Evolutionary conservation across 2,888 invertebrate genomes (phyloP).

Genomic region (Cataglyphis cursor): DNA sequence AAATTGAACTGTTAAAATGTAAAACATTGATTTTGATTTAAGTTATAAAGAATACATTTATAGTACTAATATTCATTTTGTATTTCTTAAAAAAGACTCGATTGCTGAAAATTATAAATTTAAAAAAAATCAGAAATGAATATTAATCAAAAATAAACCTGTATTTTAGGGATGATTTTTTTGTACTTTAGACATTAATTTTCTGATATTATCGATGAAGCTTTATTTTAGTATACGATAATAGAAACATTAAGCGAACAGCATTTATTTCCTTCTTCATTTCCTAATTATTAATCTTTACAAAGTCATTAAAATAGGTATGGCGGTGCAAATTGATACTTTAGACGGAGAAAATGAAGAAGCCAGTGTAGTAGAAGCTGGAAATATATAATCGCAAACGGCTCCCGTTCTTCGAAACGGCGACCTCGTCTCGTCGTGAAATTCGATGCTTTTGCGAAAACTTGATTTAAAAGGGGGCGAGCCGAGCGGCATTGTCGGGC

Average conservation of each 20-base stretch:
- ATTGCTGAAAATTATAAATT: neutral
- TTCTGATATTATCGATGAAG: neutral
- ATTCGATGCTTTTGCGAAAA: slow-evolving; percentile 78
- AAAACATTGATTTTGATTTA: neutral
- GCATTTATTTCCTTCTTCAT: too few relatives aligned
- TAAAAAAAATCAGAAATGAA: neutral
- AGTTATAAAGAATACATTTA: neutral
- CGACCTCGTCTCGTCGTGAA: slow-evolving; percentile 65
- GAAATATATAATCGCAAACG: slow-evolving; percentile 33
- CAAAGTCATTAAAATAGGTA: slow-evolving; percentile 35
- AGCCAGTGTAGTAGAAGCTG: neutral
- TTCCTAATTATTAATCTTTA: slow-evolving; percentile 1
- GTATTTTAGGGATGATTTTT: neutral
- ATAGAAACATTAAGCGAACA: neutral
- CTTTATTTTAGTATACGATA: neutral
- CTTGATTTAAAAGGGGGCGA: slow-evolving; percentile 68
- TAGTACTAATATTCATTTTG: neutral
- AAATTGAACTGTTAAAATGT: neutral
- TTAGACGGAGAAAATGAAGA: slow-evolving; percentile 31
- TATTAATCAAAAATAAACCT: neutral
- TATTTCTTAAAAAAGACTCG: neutral
- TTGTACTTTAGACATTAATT: neutral
- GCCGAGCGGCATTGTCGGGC: slow-evolving; percentile 48
- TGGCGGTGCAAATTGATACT: slow-evolving; percentile 53
- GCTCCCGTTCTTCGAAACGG: neutral